These are phyloP conservation scores for Chaenodraco wilsoni DNA, from an alignment of 2,797 vertebrate genomes.

Conservation along the genomic window DNA sequence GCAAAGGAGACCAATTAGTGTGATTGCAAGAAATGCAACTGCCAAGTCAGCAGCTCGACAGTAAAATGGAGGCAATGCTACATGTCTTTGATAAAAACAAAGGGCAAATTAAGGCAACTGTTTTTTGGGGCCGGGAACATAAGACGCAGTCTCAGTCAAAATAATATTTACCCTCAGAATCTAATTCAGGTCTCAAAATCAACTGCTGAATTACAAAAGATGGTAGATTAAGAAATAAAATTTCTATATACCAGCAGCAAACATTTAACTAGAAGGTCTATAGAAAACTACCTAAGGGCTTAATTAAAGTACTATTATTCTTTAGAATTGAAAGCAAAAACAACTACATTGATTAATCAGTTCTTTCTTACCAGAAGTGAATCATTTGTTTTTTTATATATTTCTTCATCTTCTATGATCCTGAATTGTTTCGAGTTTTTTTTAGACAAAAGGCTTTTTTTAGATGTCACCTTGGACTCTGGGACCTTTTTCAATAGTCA, in stretches of 20 bases:
- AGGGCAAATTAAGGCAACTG: constrained; percentile 65
- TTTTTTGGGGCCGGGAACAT: constrained; percentile 41
- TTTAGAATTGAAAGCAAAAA: background rate
- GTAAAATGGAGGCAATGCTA: constrained; percentile 66
- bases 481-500: background rate
- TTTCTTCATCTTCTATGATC: background rate
- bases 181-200: constrained; percentile 14
- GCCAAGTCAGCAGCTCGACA: constrained; percentile 82
- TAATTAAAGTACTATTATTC: background rate
- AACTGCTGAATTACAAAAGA: constrained; percentile 12
- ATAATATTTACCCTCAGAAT: constrained; percentile 37
- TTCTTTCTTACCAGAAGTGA: background rate
- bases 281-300: background rate
- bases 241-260: background rate
- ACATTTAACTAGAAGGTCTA: constrained; percentile 37
- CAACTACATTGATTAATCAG: background rate
- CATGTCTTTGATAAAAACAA: constrained; percentile 46
- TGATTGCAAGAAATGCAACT: constrained; percentile 81
- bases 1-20: constrained; percentile 86
- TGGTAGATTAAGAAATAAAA: background rate
- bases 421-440: background rate
- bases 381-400: background rate
- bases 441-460: background rate
- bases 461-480: background rate
- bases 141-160: constrained; percentile 14